Evolutionary conservation across 2,113 vertebrate species (phyloP).

Genomic region (Calcarius ornatus): DNA sequence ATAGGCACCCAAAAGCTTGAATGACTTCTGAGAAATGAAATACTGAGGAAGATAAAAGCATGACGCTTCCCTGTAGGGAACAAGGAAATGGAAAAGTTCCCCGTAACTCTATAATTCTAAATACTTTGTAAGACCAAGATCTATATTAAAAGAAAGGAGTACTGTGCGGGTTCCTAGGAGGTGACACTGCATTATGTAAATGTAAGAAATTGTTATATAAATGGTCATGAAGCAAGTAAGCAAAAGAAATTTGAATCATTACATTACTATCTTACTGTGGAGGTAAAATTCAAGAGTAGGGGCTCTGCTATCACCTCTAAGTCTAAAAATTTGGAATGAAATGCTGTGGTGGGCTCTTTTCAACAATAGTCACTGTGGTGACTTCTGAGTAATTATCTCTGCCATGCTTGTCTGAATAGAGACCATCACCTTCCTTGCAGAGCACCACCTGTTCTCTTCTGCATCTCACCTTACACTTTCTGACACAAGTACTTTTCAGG

Average conservation of each 20-base stretch:
- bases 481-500: neutral
- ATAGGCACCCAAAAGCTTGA: neutral
- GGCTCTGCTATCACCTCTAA: neutral
- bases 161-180: neutral
- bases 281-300: neutral
- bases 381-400: neutral
- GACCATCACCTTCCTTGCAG: neutral
- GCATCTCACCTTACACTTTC: neutral
- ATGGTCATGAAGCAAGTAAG: neutral
- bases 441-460: neutral
- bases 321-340: neutral
- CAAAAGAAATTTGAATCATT: neutral
- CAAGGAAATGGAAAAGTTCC: neutral
- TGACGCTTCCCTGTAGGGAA: neutral
- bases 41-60: neutral
- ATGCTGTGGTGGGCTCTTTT: neutral
- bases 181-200: neutral
- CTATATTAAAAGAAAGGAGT: neutral
- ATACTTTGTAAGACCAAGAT: neutral
- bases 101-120: neutral
- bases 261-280: neutral
- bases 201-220: neutral
- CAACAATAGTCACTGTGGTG: neutral
- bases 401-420: neutral
- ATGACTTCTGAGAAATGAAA: neutral